Evolutionary conservation across 2,113 vertebrate genomes (phyloP), one percentile per base, ranked within the genome.

Genomic region (Lepus timidus): DNA sequence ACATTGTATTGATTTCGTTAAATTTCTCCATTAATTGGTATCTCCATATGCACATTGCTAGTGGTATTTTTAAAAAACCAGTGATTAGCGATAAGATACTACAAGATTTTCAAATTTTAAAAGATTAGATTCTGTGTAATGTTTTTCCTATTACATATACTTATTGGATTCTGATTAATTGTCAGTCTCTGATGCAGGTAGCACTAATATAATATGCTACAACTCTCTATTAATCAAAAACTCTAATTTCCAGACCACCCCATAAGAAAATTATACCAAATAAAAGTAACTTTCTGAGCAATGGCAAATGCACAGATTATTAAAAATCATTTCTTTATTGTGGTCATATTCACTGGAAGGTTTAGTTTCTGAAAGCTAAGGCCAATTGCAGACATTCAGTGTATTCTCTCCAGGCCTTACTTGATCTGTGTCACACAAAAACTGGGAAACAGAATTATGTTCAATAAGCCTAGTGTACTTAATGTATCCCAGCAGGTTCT

Each of bases 361-460:
- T 86, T 93, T 96, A 62, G 29, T 52, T 93, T 95, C 75, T 96
- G 39, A 83, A 92, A 91, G 39, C 16, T 61, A 80, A 88, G 5
- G 4, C 49, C 74, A 83, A 71, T 73, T 81, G 27, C 1, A 89
- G 22, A 44, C 23, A 67, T 70, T 85, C 39, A 29, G 17, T 52
- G 74, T 93, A 71, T 58, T 12, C 23, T 83, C 23, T 85, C 36
- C 68, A 6, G 4, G 19, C 20, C 44, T 67, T 13, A 31, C 29
- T 74, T 93, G 87, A 84, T 62, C n/a, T 89, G 27, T 29, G 85
- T 91, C 27, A 65, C 51, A 58, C 4, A 36, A 94, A 90, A 87
- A 23, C 33, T 25, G 68, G 55, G 25, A 91, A 96, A 25, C 14
- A 86, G 31, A 95, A 74, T 55, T 78, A 70, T 44, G 58, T 55